Evolutionary conservation across 2,113 vertebrate species (phyloP), one percentile per base, ranked within the genome.

Genomic region (Psephotus haematonotus): DNA sequence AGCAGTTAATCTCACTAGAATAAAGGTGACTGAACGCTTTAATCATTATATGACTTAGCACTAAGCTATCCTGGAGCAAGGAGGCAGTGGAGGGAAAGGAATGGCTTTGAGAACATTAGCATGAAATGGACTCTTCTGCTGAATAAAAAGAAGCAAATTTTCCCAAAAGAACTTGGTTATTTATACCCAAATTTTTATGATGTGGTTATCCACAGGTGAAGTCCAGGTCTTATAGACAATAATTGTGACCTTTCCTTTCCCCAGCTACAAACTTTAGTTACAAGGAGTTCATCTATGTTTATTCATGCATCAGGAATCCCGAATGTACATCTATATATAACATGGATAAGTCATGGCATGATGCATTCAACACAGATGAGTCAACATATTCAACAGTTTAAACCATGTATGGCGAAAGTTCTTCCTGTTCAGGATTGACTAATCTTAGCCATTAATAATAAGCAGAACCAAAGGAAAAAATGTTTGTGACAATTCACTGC

Each of bases 361-460:
- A 91, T 31, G 71, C 64, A 88, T 95, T 94, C 83, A 93, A 91
- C 85, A 91, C n/a, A 85, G 52, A 67, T 96, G 93, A 97, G 77
- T 97, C 97, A 95, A 71, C 44, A 82, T 19, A 75, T 49, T 77
- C 81, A 88, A 35, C 57, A 84, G 69, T 10, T 76, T 72, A 80
- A 92, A 67, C 82, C 39, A 84, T 3, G 1, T 50, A 78, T 31
- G 71, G 57, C 50, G 33, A 88, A 90, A 96, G 64, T 80, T 78
- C 57, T 92, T 96, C 70, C 75, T 92, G 81, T 67, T 90, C 60
- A 63, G 68, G 68, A 90, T 55, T 67, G 62, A 68, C 57, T 82
- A 86, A 65, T 5, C 55, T 79, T 60, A 94, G 62, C 86, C 82
- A 90, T 60, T 33, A 63, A 71, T 68, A 72, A 55, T 47, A 90